Evolutionary conservation across 2,888 invertebrate genomes (phyloP).

Genomic region (Synanthedon vespiformis): DNA sequence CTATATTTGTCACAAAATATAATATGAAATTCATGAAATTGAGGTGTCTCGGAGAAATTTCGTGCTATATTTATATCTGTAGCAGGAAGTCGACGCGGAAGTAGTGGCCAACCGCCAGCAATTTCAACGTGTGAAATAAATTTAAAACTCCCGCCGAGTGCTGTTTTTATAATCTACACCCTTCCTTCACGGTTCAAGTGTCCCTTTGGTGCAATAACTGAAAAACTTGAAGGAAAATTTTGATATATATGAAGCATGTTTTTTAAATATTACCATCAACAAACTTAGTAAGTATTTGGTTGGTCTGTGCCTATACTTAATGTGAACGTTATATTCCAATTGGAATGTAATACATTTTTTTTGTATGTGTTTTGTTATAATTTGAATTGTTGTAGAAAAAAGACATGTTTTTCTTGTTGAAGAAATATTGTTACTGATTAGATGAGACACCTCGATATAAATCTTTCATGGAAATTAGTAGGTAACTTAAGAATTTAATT

Average conservation of each 20-base stretch:
- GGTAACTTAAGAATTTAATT: too few species aligned
- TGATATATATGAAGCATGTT: neutral
- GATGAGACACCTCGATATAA: too few species aligned
- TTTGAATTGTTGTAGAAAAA: too few species aligned
- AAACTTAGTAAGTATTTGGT: too few species aligned
- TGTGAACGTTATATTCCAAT: too few species aligned
- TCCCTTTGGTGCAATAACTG: neutral
- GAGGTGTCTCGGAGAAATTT: constrained; percentile 29
- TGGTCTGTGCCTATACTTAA: too few species aligned
- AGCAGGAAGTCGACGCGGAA: constrained; percentile 22
- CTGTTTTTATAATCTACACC: constrained; percentile 31
- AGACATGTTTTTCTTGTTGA: too few species aligned
- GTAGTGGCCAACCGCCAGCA: constrained; percentile 35
- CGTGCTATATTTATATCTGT: constrained; percentile 32
- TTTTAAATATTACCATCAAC: too few species aligned
- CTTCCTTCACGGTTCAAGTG: constrained; percentile 20
- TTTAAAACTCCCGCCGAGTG: constrained; percentile 27
- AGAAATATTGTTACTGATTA: too few species aligned
- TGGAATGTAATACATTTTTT: too few species aligned
- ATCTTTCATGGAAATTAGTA: too few species aligned
- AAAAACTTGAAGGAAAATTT: neutral
- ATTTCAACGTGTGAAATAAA: constrained; percentile 39
- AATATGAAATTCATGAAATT: constrained; percentile 43
- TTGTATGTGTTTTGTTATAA: too few species aligned
- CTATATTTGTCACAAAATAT: constrained; percentile 42